Evolutionary conservation across 2,888 invertebrate species (phyloP).

Genomic region (Heteromurus nitidus): DNA sequence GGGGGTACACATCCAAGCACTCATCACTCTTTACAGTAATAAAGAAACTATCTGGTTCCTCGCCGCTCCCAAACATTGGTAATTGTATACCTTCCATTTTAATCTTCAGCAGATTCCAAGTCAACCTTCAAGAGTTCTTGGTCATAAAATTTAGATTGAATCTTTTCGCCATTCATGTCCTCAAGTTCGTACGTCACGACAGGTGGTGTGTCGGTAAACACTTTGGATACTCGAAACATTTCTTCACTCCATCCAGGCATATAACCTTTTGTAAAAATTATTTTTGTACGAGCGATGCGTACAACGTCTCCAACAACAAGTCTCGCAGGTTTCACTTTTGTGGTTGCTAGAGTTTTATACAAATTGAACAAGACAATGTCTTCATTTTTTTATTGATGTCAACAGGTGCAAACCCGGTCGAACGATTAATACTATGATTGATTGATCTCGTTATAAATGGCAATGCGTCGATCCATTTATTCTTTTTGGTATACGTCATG

Average conservation of each 20-base stretch:
- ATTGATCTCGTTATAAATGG: not conserved
- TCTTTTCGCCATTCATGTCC: not conserved
- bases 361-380: not conserved
- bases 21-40: not conserved
- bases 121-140: not conserved
- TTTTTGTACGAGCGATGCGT: not conserved
- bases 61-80: not conserved
- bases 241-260: not conserved
- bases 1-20: not conserved
- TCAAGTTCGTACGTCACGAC: not conserved
- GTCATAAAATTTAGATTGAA: constrained; percentile 5
- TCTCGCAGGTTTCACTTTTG: too few species aligned
- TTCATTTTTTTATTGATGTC: constrained; percentile 19
- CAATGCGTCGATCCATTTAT: not conserved
- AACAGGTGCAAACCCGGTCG: not conserved
- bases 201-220: not conserved
- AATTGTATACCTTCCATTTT: not conserved
- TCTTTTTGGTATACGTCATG: not conserved
- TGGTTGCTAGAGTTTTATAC: not conserved
- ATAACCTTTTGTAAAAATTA: constrained; percentile 1
- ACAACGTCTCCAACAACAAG: not conserved
- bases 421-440: not conserved
- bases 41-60: not conserved
- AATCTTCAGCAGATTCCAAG: not conserved
- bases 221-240: not conserved